Evolutionary conservation across 2,113 vertebrate genomes (phyloP).

Genomic region (Psittacula cyanocephala): DNA sequence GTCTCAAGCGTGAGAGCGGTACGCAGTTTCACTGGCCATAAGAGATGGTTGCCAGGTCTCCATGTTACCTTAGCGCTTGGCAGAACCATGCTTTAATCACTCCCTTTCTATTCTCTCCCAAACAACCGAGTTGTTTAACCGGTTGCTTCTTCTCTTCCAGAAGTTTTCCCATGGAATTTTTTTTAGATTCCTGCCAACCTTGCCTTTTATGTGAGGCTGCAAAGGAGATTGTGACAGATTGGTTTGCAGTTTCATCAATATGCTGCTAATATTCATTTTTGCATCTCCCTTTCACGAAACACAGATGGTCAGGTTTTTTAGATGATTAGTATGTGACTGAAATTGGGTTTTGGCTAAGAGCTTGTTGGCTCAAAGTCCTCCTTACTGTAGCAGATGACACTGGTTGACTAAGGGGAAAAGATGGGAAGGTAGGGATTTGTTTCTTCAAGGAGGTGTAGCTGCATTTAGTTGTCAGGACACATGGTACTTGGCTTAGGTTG

Average conservation of each 20-base stretch:
- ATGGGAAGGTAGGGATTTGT: not conserved
- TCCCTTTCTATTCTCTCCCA: not conserved
- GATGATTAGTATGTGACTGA: conserved; percentile 46
- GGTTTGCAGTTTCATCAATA: conserved; percentile 54
- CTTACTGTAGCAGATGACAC: not conserved
- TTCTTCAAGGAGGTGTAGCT: not conserved
- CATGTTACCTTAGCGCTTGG: not conserved
- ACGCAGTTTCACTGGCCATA: not conserved
- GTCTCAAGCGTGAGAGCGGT: not conserved
- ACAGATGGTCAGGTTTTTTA: conserved; percentile 62
- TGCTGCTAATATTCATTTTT: conserved; percentile 65
- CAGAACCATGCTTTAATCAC: not conserved
- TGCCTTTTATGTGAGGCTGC: conserved; percentile 46
- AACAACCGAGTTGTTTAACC: conserved; percentile 1
- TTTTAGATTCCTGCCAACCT: conserved; percentile 22
- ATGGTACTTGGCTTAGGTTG: not conserved
- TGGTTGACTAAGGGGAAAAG: not conserved
- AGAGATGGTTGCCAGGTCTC: not conserved
- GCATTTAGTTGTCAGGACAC: not conserved
- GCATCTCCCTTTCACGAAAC: conserved; percentile 44
- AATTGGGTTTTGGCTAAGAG: conserved; percentile 41
- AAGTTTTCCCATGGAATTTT: conserved; percentile 31
- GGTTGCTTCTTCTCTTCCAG: conserved; percentile 32
- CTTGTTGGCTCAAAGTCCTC: conserved; percentile 14
- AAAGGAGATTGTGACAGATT: conserved; percentile 61